A percentile compares a stretch with the other conserved stretches of the same genome.
Evolutionary conservation across 2,888 invertebrate species (phyloP).

Genomic region (Bedellia somnulentella): DNA sequence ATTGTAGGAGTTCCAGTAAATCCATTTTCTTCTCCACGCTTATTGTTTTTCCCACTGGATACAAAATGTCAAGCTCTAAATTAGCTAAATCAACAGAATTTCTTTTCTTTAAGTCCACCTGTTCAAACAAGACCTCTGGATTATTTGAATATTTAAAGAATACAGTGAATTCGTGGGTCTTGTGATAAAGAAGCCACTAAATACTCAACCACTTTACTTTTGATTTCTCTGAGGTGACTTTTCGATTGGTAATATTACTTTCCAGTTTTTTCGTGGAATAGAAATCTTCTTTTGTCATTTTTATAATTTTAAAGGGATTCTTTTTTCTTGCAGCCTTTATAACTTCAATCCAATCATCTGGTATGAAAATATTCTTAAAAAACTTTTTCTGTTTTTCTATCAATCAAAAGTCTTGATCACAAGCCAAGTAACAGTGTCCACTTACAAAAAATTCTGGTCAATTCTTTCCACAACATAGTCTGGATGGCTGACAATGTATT

Average conservation of each 20-base stretch:
- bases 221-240: too few species aligned
- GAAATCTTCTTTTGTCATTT: slow-evolving; percentile 12
- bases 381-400: slow-evolving; percentile 14
- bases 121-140: too few species aligned
- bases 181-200: too few species aligned
- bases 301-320: slow-evolving; percentile 11
- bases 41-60: slow-evolving; percentile 12
- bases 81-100: slow-evolving; percentile 3
- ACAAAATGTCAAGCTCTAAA: slow-evolving; percentile 11
- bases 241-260: too few species aligned
- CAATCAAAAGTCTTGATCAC: slow-evolving; percentile 12
- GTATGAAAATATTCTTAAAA: slow-evolving; percentile 12
- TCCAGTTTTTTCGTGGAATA: slow-evolving; percentile 12
- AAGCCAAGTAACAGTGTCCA: slow-evolving; percentile 15
- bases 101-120: too few species aligned
- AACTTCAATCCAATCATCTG: slow-evolving; percentile 13
- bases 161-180: too few species aligned
- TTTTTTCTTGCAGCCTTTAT: slow-evolving; percentile 11
- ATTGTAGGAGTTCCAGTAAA: slow-evolving; percentile 11
- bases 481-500: slow-evolving; percentile 11
- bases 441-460: slow-evolving; percentile 15
- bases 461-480: slow-evolving; percentile 10
- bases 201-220: too few species aligned
- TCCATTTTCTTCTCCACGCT: slow-evolving; percentile 13
- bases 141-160: too few species aligned